A percentile compares a stretch with the other conserved stretches of the same genome.
Evolutionary conservation across 2,797 vertebrate species (phyloP).

Genomic region (Apodemus agrarius): DNA sequence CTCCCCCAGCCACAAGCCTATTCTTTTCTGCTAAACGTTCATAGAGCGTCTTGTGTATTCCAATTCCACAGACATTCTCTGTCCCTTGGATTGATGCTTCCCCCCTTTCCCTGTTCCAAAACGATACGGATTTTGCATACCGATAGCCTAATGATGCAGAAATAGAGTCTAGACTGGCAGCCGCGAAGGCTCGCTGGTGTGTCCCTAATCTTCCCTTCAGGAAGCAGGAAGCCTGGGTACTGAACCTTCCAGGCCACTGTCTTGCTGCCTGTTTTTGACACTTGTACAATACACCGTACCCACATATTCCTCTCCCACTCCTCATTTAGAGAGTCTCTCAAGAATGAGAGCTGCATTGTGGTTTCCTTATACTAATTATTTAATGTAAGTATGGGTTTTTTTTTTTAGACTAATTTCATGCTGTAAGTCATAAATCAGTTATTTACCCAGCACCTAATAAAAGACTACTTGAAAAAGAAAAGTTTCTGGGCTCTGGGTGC

Average conservation of each 20-base stretch:
- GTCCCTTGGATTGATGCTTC: neutral
- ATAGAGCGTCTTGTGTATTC: neutral
- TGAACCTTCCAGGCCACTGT: neutral
- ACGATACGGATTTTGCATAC: neutral
- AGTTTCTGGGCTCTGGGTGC: neutral
- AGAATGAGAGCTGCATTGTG: neutral
- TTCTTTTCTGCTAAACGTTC: neutral
- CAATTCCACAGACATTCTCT: neutral
- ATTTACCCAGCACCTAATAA: neutral
- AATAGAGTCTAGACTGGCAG: neutral
- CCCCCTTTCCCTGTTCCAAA: neutral
- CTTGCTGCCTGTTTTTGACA: neutral
- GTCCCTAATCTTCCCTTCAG: neutral
- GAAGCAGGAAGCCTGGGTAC: neutral
- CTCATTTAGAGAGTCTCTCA: neutral
- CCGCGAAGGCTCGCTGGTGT: neutral
- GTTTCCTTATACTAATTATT: neutral
- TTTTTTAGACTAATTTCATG: neutral
- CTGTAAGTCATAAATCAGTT: neutral
- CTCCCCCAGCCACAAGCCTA: neutral
- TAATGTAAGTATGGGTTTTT: neutral
- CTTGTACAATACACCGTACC: neutral
- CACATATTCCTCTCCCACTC: constrained; percentile 8
- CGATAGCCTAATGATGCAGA: neutral
- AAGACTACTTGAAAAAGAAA: neutral